phyloP scores from a whole-genome alignment of 2,888 invertebrate genomes.

The Ellobium chinense region DNA sequence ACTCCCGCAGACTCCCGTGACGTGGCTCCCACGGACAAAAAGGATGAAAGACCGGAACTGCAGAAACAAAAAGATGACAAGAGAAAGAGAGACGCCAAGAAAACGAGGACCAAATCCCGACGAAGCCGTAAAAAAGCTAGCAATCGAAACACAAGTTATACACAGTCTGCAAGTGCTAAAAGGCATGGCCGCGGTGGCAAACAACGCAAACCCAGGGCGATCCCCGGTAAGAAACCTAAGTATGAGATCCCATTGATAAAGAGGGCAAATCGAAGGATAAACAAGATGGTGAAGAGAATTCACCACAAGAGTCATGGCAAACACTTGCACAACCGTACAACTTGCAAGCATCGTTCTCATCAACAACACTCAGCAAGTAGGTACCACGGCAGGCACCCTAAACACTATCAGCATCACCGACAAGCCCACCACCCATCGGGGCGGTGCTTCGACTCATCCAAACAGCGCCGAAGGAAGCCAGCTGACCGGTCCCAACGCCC shows the following conservation, averaged over 20 bases:
- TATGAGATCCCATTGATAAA: background rate
- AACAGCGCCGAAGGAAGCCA: background rate
- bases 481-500: background rate
- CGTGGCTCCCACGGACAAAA: background rate
- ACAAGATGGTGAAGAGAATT: background rate
- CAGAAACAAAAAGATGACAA: background rate
- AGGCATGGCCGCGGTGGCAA: background rate
- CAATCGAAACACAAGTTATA: background rate
- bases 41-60: background rate
- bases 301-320: background rate
- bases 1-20: slow-evolving; percentile 11
- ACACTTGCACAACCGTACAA: background rate
- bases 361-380: background rate
- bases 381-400: background rate
- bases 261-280: background rate
- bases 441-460: background rate
- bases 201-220: background rate
- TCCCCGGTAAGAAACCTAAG: background rate
- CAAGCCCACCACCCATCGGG: background rate
- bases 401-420: background rate
- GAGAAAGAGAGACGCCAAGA: background rate
- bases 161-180: background rate
- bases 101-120: background rate
- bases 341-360: background rate
- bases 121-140: background rate